A percentile compares a stretch with the other conserved stretches of the same genome.
Evolutionary conservation across 2,113 vertebrate genomes (phyloP).

Genomic region (Otocyon megalotis): DNA sequence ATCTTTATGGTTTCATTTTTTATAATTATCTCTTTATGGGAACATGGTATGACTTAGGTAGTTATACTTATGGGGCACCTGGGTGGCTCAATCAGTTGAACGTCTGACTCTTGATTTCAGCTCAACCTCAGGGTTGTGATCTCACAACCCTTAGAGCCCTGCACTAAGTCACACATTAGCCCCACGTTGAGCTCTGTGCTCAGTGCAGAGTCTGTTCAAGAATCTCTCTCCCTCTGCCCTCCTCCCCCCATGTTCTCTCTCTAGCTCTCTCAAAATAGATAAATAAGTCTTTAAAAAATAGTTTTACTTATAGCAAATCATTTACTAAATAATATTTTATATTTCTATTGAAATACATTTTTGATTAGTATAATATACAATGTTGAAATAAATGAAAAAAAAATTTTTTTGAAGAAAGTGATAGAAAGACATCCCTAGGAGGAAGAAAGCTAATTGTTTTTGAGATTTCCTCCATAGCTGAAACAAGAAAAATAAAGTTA

Average conservation of each 20-base stretch:
- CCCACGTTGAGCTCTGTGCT: too few relatives aligned
- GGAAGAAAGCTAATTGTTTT: conserved; percentile 11
- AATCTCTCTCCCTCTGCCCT: too few relatives aligned
- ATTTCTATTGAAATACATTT: conserved; percentile 31
- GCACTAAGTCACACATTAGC: too few relatives aligned
- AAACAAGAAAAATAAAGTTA: conserved; percentile 37
- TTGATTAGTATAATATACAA: background rate
- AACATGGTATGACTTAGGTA: background rate
- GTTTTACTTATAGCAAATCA: background rate
- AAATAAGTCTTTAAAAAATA: background rate
- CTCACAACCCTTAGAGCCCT: too few relatives aligned
- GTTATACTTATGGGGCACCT: too few relatives aligned
- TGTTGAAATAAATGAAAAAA: conserved; percentile 43
- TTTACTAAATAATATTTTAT: conserved; percentile 31
- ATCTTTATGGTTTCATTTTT: background rate
- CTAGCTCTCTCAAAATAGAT: too few relatives aligned
- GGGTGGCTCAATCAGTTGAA: too few relatives aligned
- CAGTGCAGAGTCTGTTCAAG: too few relatives aligned
- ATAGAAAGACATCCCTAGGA: background rate
- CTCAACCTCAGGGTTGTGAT: too few relatives aligned
- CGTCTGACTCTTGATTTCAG: too few relatives aligned
- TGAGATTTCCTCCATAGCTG: background rate
- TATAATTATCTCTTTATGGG: background rate
- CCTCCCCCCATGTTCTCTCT: too few relatives aligned
- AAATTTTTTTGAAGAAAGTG: background rate